These are phyloP conservation scores for Fissipunctia ypsillon DNA, from an alignment of 2,888 invertebrate genomes.

Conservation along the genomic window DNA sequence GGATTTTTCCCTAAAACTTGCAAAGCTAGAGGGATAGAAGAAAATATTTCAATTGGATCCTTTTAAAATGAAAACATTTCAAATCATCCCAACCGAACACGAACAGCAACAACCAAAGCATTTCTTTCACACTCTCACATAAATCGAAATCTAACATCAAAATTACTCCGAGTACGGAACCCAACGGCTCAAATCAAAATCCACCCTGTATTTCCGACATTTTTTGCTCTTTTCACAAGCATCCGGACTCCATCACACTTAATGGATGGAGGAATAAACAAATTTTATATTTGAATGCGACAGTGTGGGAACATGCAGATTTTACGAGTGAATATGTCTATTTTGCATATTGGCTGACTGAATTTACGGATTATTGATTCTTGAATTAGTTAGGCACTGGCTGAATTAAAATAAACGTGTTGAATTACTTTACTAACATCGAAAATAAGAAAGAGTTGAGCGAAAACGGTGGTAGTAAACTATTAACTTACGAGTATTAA, in stretches of 20 bases:
- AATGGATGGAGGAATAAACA: slow-evolving; percentile 37
- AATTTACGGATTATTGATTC: neutral
- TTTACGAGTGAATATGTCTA: slow-evolving; percentile 26
- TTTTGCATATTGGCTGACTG: slow-evolving; percentile 36
- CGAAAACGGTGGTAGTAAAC: no score
- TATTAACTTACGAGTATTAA: no score
- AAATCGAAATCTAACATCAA: slow-evolving; percentile 10
- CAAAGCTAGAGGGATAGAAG: neutral
- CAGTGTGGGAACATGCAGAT: slow-evolving; percentile 37
- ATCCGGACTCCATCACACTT: slow-evolving; percentile 32
- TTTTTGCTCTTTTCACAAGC: slow-evolving; percentile 42
- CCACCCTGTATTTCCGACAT: slow-evolving; percentile 28
- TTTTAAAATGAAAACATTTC: neutral
- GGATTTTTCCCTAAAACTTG: neutral
- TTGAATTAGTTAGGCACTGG: neutral
- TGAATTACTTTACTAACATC: no score
- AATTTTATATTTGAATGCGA: slow-evolving; percentile 42
- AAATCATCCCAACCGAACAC: neutral
- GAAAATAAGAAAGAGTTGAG: no score
- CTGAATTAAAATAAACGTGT: neutral
- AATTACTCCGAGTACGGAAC: slow-evolving; percentile 23
- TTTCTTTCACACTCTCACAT: neutral
- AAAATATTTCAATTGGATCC: neutral
- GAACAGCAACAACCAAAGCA: neutral
- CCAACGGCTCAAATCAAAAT: slow-evolving; percentile 18